Conservation (phyloP, 92 coral and sea anemone genomes). For the Palythoa caribaeorum region DNA sequence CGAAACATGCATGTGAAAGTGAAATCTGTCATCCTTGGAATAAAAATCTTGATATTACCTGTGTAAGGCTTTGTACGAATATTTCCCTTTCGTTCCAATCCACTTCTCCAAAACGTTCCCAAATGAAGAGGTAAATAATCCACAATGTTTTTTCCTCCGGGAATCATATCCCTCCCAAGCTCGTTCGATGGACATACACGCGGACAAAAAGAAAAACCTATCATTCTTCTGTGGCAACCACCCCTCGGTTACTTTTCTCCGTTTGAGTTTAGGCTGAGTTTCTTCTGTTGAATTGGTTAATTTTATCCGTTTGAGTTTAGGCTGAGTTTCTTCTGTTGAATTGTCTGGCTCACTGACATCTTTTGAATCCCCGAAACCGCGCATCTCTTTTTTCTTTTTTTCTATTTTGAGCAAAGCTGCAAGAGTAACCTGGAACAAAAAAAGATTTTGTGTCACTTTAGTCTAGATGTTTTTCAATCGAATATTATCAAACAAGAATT, state of each 20-base stretch:
- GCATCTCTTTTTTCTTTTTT: background rate
- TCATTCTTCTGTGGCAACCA: background rate
- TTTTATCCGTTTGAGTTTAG: background rate
- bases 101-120: constrained; percentile 4
- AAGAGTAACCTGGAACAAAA: background rate
- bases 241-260: background rate
- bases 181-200: background rate
- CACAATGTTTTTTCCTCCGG: background rate
- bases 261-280: background rate
- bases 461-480: background rate
- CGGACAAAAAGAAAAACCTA: constrained; percentile 11
- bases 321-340: background rate
- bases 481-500: background rate
- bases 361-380: background rate
- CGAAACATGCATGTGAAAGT: too few species aligned
- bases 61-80: constrained; percentile 4
- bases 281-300: background rate
- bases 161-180: constrained; percentile 17
- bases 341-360: background rate
- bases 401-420: background rate
- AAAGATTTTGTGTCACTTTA: background rate
- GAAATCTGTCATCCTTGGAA: too few species aligned
- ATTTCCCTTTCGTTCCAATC: background rate
- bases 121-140: background rate
- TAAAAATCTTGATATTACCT: background rate